A percentile compares a stretch with the other conserved stretches of the same genome.
Conservation (phyloP, 2,113 vertebrate genomes). For the Muscicapa adusta region DNA sequence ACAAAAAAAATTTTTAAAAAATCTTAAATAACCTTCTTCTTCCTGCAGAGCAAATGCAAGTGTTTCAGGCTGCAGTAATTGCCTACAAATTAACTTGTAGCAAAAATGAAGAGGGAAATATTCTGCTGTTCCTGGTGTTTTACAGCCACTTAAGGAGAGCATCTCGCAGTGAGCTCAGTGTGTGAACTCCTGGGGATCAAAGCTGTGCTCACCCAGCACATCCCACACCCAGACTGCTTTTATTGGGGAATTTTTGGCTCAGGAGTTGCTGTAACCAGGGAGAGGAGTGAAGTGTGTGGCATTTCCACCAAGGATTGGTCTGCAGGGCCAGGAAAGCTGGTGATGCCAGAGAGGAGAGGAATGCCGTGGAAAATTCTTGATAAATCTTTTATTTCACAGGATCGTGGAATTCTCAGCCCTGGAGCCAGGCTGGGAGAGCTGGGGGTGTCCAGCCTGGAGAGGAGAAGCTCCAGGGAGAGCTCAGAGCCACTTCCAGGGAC, state of each 20-base stretch:
- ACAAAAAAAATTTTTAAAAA: not conserved
- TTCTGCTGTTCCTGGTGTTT: not conserved
- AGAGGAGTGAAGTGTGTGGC: not conserved
- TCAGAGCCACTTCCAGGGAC: not conserved
- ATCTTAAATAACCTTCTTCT: constrained; percentile 41
- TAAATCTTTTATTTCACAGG: not conserved
- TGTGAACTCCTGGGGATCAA: not conserved
- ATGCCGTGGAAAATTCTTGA: rapidly evolving
- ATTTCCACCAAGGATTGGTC: not conserved
- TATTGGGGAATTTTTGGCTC: not conserved
- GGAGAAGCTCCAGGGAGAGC: not conserved
- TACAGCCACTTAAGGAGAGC: not conserved
- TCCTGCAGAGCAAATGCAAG: constrained; percentile 63
- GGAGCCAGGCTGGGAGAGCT: not conserved
- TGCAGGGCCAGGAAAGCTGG: not conserved
- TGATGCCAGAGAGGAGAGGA: not conserved
- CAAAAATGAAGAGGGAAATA: constrained; percentile 28
- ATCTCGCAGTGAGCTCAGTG: not conserved
- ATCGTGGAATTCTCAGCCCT: not conserved
- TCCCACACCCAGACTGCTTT: not conserved
- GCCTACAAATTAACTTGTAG: constrained; percentile 64
- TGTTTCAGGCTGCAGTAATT: constrained; percentile 60
- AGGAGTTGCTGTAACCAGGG: not conserved
- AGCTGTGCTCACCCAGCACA: not conserved
- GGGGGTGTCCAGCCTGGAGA: not conserved